A percentile compares a stretch with the other conserved stretches of the same genome.
phyloP scores from a whole-genome alignment of 2,113 vertebrate genomes.

The Poeciliopsis occidentalis region DNA sequence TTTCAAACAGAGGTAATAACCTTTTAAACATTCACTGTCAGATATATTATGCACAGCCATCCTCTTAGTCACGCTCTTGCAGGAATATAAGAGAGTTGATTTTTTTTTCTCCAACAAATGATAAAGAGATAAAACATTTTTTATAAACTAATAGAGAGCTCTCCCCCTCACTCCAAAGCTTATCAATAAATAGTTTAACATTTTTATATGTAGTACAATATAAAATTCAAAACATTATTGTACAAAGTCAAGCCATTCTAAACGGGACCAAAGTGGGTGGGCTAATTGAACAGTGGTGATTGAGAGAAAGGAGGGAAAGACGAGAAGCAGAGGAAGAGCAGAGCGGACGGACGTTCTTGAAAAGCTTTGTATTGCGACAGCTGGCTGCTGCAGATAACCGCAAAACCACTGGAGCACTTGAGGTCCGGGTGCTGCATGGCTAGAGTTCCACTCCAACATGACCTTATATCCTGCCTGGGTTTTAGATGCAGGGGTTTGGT shows the following conservation, averaged over 20 bases:
- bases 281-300: slow-evolving; percentile 43
- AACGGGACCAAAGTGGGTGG: slow-evolving; percentile 17
- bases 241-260: background rate
- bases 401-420: slow-evolving; percentile 79
- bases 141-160: background rate
- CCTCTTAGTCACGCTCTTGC: slow-evolving; percentile 58
- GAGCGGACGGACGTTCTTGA: slow-evolving; percentile 69
- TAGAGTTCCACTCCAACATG: slow-evolving; percentile 78
- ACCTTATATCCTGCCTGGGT: slow-evolving; percentile 77
- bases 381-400: slow-evolving; percentile 78
- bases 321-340: slow-evolving; percentile 53
- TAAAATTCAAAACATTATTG: slow-evolving; percentile 1
- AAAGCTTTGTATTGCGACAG: slow-evolving; percentile 69
- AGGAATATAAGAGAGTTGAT: slow-evolving; percentile 22
- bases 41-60: slow-evolving; percentile 70
- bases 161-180: background rate
- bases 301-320: slow-evolving; percentile 45
- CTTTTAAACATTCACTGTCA: slow-evolving; percentile 70
- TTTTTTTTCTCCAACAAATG: slow-evolving; percentile 20
- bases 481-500: slow-evolving; percentile 65
- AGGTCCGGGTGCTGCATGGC: slow-evolving; percentile 75
- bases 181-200: slow-evolving; percentile 29
- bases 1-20: slow-evolving; percentile 63
- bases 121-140: slow-evolving; percentile 21
- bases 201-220: background rate